Conservation (phyloP, 1,140 invertebrate species). For the Dufourea novaeangliae region DNA sequence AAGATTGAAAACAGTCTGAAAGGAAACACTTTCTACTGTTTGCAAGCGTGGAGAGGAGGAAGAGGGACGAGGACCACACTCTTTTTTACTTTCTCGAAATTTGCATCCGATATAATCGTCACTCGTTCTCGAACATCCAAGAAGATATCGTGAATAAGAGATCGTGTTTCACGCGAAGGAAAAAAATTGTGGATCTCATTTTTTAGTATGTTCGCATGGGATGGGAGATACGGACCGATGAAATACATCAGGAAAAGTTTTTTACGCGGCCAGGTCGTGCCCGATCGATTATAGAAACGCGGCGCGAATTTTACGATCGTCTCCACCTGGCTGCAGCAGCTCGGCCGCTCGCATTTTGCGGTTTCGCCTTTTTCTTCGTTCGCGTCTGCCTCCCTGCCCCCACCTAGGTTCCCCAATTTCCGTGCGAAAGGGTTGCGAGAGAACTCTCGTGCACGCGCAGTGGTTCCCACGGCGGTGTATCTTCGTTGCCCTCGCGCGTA, state of each 20-base stretch:
- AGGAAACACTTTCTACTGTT: constrained; percentile 8
- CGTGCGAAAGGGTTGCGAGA: background rate
- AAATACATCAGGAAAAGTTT: constrained; percentile 38
- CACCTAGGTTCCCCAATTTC: background rate
- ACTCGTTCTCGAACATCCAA: background rate
- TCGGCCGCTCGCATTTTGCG: background rate
- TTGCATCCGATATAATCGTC: constrained; percentile 17
- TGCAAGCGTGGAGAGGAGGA: background rate
- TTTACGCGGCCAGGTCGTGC: background rate
- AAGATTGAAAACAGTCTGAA: background rate
- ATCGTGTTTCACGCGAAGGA: background rate
- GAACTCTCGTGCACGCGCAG: background rate
- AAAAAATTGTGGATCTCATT: background rate
- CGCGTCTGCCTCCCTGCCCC: background rate
- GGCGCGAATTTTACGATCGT: constrained; percentile 10
- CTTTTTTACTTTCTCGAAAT: background rate
- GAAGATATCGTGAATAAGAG: constrained; percentile 13
- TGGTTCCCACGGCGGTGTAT: background rate
- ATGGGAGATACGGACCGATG: constrained; percentile 1
- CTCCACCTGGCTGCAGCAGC: background rate
- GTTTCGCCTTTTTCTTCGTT: constrained; percentile 1
- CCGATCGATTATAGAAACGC: background rate
- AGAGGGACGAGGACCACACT: too few species aligned
- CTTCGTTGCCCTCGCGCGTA: background rate
- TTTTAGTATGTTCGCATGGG: background rate